Conservation (phyloP, 2,888 invertebrate species). For the Conus canariensis region DNA sequence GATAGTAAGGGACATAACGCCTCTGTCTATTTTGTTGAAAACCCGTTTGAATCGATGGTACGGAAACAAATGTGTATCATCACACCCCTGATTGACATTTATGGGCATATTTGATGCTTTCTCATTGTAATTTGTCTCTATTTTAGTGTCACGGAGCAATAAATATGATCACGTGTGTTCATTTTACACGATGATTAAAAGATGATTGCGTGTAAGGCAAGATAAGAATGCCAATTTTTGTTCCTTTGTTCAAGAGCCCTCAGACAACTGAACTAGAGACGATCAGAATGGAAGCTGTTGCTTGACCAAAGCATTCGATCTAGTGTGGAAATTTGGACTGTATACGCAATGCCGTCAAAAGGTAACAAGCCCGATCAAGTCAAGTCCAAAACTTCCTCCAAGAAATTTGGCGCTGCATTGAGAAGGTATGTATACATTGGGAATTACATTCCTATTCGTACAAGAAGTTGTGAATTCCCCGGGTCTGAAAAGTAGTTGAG, state of each 20-base stretch:
- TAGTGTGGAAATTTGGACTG: neutral
- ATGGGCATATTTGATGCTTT: neutral
- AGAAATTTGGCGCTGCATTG: neutral
- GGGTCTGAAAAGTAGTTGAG: neutral
- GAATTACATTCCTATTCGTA: neutral
- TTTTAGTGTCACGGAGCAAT: neutral
- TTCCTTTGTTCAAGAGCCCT: slow-evolving; percentile 3
- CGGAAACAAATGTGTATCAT: neutral
- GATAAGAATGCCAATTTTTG: no score
- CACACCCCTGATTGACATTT: no score
- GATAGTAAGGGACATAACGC: slow-evolving; percentile 3
- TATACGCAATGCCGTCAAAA: neutral
- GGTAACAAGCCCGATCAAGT: neutral
- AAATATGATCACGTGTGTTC: neutral
- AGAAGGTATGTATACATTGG: neutral
- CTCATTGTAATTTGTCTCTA: neutral
- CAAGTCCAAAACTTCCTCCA: neutral
- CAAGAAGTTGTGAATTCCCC: neutral
- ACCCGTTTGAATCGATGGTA: neutral
- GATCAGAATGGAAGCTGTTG: neutral
- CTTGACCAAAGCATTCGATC: neutral
- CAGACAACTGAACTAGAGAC: neutral
- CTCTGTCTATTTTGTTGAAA: neutral
- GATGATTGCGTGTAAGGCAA: no score
- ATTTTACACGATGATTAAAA: neutral